Percentiles rank a stretch among this genome's conserved stretches.
Evolutionary conservation across 2,797 vertebrate species (phyloP).

Genomic region (Melanotaenia boesemani): DNA sequence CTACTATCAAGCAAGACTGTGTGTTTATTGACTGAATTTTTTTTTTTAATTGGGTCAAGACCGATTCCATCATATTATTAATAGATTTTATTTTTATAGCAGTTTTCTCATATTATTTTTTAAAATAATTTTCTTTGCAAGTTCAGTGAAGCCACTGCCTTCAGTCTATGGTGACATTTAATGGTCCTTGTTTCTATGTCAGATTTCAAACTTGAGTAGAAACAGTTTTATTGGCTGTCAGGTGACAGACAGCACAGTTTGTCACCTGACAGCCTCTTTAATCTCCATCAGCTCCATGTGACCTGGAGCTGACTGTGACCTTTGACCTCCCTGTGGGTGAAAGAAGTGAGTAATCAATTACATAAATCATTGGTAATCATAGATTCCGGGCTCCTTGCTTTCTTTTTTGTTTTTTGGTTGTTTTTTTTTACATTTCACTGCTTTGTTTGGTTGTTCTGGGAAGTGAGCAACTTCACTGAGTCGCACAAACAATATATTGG

Average conservation of each 20-base stretch:
- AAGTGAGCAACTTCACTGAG: slow-evolving; percentile 32
- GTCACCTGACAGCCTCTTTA: slow-evolving; percentile 17
- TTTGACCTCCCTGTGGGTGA: slow-evolving; percentile 24
- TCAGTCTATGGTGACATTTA: neutral
- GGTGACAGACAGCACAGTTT: slow-evolving; percentile 5
- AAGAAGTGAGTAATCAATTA: slow-evolving; percentile 12
- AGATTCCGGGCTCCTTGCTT: neutral
- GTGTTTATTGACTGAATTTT: too few species aligned
- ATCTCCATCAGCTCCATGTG: slow-evolving; percentile 15
- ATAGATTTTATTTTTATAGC: too few species aligned
- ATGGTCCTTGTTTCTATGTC: slow-evolving; percentile 9
- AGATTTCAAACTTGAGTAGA: slow-evolving; percentile 1
- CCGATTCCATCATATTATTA: too few species aligned
- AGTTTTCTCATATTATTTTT: too few species aligned
- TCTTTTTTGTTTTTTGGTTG: slow-evolving; percentile 13
- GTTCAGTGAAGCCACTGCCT: too few species aligned
- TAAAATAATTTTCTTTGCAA: too few species aligned
- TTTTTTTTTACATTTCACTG: slow-evolving; percentile 8
- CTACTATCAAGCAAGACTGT: too few species aligned
- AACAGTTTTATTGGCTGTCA: slow-evolving; percentile 23
- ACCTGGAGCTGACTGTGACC: slow-evolving; percentile 30
- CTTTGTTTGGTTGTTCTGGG: slow-evolving; percentile 18
- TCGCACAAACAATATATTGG: slow-evolving; percentile 35
- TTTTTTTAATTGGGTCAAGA: too few species aligned
- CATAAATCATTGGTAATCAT: slow-evolving; percentile 2